A percentile compares a stretch with the other conserved stretches of the same genome.
These are phyloP conservation scores for Mormyrus lacerda DNA, from an alignment of 2,113 vertebrate genomes.

Conservation along the genomic window DNA sequence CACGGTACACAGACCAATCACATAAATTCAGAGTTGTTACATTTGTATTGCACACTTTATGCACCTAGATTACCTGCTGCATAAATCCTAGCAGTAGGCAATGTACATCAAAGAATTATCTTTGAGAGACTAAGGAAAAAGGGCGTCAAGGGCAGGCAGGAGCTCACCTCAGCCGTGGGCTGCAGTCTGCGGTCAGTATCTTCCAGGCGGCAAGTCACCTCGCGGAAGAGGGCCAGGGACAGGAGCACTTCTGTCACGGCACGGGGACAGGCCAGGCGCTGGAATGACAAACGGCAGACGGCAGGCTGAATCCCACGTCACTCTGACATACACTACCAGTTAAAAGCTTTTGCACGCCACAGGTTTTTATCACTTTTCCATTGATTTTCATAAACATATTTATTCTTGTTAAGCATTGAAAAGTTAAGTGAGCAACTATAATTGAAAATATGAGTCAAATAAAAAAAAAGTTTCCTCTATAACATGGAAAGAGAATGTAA, in stretches of 20 bases:
- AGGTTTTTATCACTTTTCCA: too few relatives aligned
- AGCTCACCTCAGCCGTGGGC: constrained; percentile 44
- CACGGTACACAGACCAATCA: background rate
- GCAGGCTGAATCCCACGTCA: background rate
- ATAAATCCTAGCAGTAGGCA: background rate
- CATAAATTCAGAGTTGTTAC: background rate
- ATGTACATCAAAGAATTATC: background rate
- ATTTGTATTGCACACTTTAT: background rate
- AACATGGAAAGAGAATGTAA: too few relatives aligned
- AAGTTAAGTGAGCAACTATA: too few relatives aligned
- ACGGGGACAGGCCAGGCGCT: constrained; percentile 34
- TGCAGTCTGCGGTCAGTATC: constrained; percentile 18
- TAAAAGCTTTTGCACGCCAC: too few relatives aligned
- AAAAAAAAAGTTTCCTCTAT: too few relatives aligned
- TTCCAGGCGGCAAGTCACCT: constrained; percentile 47
- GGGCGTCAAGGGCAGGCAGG: background rate
- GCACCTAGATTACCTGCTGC: background rate
- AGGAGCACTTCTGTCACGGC: constrained; percentile 32
- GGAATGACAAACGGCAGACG: background rate
- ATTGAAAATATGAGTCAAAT: too few relatives aligned
- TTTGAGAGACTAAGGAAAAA: background rate
- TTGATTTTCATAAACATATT: too few relatives aligned
- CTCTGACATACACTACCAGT: background rate
- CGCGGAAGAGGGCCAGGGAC: constrained; percentile 52
- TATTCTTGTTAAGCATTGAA: too few relatives aligned